Evolutionary conservation across 1,140 invertebrate genomes (phyloP).

Genomic region (Bombyx mandarina): DNA sequence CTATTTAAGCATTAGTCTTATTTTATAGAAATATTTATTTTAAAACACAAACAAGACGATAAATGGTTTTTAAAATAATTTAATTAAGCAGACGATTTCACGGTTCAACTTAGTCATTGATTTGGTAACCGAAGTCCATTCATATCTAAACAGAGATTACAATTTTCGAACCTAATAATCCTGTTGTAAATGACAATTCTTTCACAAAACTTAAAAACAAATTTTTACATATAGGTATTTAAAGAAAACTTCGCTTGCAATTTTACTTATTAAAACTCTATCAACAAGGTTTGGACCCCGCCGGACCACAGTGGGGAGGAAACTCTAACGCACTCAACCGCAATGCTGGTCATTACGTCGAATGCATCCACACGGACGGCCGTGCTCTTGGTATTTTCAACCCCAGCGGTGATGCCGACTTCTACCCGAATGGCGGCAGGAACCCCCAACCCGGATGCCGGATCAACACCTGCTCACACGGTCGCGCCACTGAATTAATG

Average conservation of each 20-base stretch:
- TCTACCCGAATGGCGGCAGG: conserved; percentile 73
- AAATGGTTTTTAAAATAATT: too few species aligned
- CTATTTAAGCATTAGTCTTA: too few species aligned
- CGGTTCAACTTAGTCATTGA: too few species aligned
- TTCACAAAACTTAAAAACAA: too few species aligned
- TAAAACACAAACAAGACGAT: too few species aligned
- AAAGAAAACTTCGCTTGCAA: background rate
- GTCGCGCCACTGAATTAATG: conserved; percentile 69
- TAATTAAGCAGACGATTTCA: too few species aligned
- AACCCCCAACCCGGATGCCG: conserved; percentile 38
- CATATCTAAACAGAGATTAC: too few species aligned
- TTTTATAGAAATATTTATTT: too few species aligned
- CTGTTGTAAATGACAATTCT: too few species aligned
- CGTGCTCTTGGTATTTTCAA: conserved; percentile 46
- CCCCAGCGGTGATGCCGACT: conserved; percentile 61
- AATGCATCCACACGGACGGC: conserved; percentile 74
- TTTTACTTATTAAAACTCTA: background rate
- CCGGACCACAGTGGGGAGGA: conserved; percentile 57
- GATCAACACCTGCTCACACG: conserved; percentile 66
- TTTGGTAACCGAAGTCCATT: too few species aligned
- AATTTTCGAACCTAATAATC: too few species aligned
- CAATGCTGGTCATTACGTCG: conserved; percentile 72
- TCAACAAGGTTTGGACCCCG: conserved; percentile 20
- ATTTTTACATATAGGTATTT: background rate
- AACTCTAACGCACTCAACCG: conserved; percentile 27